These are phyloP conservation scores for Narcine bancroftii DNA, from an alignment of 2,113 vertebrate species.

Conservation along the genomic window DNA sequence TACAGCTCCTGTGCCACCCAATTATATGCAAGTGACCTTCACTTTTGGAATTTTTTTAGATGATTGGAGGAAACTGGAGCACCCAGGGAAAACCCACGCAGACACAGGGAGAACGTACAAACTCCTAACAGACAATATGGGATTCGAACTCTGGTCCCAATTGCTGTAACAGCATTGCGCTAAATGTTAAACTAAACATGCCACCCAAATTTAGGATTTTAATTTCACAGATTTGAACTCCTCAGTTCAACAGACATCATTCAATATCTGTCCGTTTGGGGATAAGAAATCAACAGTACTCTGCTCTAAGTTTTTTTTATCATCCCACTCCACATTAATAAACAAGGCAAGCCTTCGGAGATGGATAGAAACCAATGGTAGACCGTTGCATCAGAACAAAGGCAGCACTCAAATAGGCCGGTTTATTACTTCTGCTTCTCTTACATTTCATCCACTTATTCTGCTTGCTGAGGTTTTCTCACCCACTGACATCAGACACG, in stretches of 20 bases:
- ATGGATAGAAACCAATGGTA: not conserved
- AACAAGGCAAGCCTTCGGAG: conserved; percentile 6
- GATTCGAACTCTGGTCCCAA: no score
- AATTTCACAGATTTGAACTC: not conserved
- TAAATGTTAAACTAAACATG: no score
- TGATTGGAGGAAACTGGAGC: no score
- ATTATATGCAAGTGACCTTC: no score
- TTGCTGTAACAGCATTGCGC: no score
- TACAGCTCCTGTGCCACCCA: no score
- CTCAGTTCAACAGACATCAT: no score
- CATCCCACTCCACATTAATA: not conserved
- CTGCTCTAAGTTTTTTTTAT: not conserved
- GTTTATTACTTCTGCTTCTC: not conserved
- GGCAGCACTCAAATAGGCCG: not conserved
- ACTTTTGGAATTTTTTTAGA: no score
- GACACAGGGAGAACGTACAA: no score
- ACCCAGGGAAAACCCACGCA: no score
- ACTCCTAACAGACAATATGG: no score
- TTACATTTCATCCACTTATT: not conserved
- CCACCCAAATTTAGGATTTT: not conserved
- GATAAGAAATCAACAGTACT: not conserved
- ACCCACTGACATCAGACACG: not conserved
- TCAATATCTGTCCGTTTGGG: not conserved
- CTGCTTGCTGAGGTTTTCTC: not conserved
- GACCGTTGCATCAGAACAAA: not conserved